Evolutionary conservation across 2,797 vertebrate species (phyloP), one percentile per base, ranked within the genome.

Genomic region (Sebastes wilsoni): DNA sequence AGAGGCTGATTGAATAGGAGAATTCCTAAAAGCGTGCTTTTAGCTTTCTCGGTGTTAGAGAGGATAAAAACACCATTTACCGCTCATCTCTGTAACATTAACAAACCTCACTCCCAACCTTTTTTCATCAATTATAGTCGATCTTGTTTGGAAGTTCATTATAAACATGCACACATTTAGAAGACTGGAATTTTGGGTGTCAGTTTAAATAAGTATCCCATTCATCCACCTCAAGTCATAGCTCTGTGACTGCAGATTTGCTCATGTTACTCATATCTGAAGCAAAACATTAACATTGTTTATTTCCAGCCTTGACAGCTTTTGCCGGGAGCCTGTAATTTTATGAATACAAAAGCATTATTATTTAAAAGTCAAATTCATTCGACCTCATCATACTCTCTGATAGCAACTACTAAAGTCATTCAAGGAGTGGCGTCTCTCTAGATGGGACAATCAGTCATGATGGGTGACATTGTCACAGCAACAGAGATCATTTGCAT

Each of bases 121-220:
- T 58, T 30, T 76, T 46, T 75, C 72, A 79, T 80, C 73, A 81
- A 7, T 60, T 77, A n/a, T 49, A 64, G 32, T 70, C 46, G 30
- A 60, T 76, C 46, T 70, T 28, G 52, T 85, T 83, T 82, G 62
- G 62, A 86, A 58, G 30, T 83, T 86, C 42, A 42, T 78, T 25
- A 78, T 82, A 79, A 84, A 87, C 79, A 86, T 22, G 42, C 28
- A 42, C 28, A 36, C 46, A 73, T 82, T 81, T 38, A 38, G 72
- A 60, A 6, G 67, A 55, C 59, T 56, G 27, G 20, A 36, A 23
- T 69, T 67, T 55, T 55, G 28, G 30, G 77, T n/a, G 5, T 22
- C 22, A 8, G 22, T 78, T 72, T 66, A 20, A 79, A 84, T 36
- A 60, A 22, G n/a, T 32, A 16, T 65, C 80, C 66, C 25, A 71